Conservation (phyloP, 2,888 invertebrate genomes). For the Pelosia muscerda region DNA sequence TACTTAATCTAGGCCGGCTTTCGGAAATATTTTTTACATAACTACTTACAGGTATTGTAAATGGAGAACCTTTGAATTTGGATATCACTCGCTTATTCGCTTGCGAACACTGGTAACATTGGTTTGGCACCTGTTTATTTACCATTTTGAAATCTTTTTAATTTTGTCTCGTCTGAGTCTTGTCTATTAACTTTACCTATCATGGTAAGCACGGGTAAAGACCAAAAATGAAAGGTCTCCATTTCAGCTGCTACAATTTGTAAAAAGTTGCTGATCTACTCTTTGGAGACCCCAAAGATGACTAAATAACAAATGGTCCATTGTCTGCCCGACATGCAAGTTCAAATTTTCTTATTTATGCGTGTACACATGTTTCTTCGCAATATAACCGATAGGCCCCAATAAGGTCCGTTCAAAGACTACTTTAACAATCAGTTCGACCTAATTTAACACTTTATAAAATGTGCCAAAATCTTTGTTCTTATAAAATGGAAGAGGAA, state of each 20-base stretch:
- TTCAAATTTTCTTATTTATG: slow-evolving; percentile 19
- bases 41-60: slow-evolving; percentile 24
- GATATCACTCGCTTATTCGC: slow-evolving; percentile 29
- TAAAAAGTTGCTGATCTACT: neutral
- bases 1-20: slow-evolving; percentile 40
- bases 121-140: slow-evolving; percentile 38
- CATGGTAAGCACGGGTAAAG: neutral
- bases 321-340: slow-evolving; percentile 15
- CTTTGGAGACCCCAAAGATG: neutral
- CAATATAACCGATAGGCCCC: slow-evolving; percentile 23
- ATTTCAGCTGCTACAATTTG: neutral
- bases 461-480: slow-evolving; percentile 34
- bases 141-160: neutral
- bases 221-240: neutral
- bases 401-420: slow-evolving; percentile 32
- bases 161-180: no score
- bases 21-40: slow-evolving; percentile 24
- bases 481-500: slow-evolving; percentile 25
- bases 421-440: slow-evolving; percentile 35
- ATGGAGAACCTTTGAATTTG: slow-evolving; percentile 5
- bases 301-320: slow-evolving; percentile 21
- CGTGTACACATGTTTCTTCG: neutral
- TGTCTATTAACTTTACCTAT: neutral
- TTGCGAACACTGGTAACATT: slow-evolving; percentile 22
- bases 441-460: slow-evolving; percentile 30